These are phyloP conservation scores for Thamnophis sirtalis DNA, from an alignment of 2,113 vertebrate genomes.

Conservation along the genomic window DNA sequence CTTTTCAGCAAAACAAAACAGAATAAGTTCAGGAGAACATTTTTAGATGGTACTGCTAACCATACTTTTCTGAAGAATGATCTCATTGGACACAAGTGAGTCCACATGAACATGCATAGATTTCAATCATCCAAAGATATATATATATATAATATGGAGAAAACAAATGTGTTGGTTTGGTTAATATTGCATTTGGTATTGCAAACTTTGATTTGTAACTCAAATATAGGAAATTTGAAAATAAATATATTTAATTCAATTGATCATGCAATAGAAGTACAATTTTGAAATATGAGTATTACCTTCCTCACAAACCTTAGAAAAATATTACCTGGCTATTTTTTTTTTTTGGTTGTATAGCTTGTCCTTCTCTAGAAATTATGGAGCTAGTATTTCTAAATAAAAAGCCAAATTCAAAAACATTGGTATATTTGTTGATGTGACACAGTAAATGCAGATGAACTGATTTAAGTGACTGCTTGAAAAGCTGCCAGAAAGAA, in stretches of 20 bases:
- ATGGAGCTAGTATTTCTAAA: neutral
- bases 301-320: no score
- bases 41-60: neutral
- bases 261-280: neutral
- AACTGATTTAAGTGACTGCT: neutral
- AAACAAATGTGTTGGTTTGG: neutral
- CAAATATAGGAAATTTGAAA: neutral
- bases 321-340: neutral
- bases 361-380: neutral
- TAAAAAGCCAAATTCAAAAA: neutral
- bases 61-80: neutral
- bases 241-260: neutral
- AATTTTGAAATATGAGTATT: neutral
- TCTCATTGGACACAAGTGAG: neutral
- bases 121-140: neutral
- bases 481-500: neutral
- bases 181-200: neutral
- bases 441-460: neutral
- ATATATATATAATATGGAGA: no score
- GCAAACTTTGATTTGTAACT: neutral
- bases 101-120: neutral
- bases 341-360: neutral
- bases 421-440: neutral
- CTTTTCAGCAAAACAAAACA: neutral
- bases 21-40: neutral